Conservation (phyloP, 2,888 invertebrate genomes). For the Zaprionus lineosus region DNA sequence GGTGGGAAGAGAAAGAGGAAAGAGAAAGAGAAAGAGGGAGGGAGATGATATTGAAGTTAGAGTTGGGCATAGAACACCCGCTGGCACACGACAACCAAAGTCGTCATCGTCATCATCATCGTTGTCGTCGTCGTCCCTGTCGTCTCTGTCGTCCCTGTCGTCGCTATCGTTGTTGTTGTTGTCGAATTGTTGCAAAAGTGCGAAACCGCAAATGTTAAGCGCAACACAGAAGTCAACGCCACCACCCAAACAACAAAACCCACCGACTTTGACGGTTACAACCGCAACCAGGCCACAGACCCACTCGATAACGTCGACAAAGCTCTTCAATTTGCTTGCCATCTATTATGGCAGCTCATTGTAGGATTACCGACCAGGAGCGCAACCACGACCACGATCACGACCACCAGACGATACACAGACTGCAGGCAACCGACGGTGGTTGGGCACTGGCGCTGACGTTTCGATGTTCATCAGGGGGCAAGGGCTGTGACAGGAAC, state of each 20-base stretch:
- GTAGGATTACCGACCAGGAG: slow-evolving; percentile 71
- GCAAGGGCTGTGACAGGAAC: too few relatives aligned
- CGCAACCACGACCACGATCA: slow-evolving; percentile 24
- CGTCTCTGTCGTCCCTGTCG: too few relatives aligned
- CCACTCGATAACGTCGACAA: slow-evolving; percentile 56
- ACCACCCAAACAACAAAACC: slow-evolving; percentile 37
- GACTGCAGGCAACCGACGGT: slow-evolving; percentile 28
- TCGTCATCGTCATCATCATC: too few relatives aligned
- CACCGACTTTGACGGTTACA: slow-evolving; percentile 40
- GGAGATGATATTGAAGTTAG: neutral
- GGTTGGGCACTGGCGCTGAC: slow-evolving; percentile 15
- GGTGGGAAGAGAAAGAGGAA: neutral
- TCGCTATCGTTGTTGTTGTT: too few relatives aligned
- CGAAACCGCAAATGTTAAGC: slow-evolving; percentile 82
- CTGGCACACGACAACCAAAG: slow-evolving; percentile 50
- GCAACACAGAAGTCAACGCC: slow-evolving; percentile 79
- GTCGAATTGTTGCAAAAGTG: slow-evolving; percentile 79
- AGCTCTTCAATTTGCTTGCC: slow-evolving; percentile 80
- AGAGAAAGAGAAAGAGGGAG: neutral
- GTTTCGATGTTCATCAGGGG: too few relatives aligned
- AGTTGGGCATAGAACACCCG: slow-evolving; percentile 33
- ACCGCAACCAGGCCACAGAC: slow-evolving; percentile 65
- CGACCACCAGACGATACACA: neutral
- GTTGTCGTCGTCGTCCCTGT: too few relatives aligned
- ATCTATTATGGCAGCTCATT: slow-evolving; percentile 80